A percentile compares a stretch with the other conserved stretches of the same genome.
Evolutionary conservation across 2,888 invertebrate genomes (phyloP).

Genomic region (Metallyticus violacea): DNA sequence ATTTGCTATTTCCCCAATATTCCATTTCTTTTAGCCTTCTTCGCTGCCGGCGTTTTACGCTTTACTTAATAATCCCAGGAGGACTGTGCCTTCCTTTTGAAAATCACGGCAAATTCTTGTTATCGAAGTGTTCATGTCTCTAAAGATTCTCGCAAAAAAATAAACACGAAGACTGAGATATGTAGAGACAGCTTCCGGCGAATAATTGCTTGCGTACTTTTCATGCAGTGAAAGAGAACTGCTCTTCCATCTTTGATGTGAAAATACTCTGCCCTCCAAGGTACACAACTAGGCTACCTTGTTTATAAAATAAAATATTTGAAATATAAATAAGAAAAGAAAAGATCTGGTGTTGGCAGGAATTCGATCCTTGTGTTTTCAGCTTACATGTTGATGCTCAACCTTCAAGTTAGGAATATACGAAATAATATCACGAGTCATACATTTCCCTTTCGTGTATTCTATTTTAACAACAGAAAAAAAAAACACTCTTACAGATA

Average conservation of each 20-base stretch:
- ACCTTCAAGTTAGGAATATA: too few relatives aligned
- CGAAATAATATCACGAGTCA: too few relatives aligned
- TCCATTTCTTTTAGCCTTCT: not conserved
- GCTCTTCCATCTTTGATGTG: not conserved
- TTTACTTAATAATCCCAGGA: not conserved
- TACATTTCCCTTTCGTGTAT: too few relatives aligned
- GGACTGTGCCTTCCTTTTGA: not conserved
- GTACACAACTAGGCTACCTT: too few relatives aligned
- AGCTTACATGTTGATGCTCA: too few relatives aligned
- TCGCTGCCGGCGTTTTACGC: not conserved
- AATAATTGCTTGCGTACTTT: not conserved
- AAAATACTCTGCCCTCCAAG: too few relatives aligned
- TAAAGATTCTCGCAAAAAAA: not conserved
- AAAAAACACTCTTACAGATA: too few relatives aligned
- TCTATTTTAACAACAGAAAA: too few relatives aligned
- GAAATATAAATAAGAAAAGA: too few relatives aligned
- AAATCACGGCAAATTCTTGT: not conserved
- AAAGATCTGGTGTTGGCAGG: too few relatives aligned
- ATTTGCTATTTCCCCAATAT: not conserved
- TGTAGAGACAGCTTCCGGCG: not conserved
- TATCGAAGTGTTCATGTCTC: not conserved
- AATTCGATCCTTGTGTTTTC: too few relatives aligned
- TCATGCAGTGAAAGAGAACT: not conserved
- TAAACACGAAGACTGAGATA: not conserved
- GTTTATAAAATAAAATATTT: too few relatives aligned